Percentiles rank a stretch among this genome's conserved stretches.
Evolutionary conservation across 2,888 invertebrate species (phyloP).

Genomic region (Tanytarsus gracilentus): DNA sequence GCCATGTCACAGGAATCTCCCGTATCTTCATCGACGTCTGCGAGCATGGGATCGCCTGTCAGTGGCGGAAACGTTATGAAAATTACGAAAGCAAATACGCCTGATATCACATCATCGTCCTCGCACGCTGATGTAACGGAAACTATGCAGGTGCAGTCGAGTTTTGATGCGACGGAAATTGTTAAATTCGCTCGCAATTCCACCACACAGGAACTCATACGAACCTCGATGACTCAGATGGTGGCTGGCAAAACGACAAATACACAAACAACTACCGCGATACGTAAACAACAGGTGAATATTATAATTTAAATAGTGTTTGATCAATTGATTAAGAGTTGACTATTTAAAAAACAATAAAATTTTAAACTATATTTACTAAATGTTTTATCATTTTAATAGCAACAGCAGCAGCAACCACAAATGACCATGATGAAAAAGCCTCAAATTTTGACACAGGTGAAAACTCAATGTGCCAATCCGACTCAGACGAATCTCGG

Average conservation of each 20-base stretch:
- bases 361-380: too few species aligned
- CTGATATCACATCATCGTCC: slow-evolving; percentile 44
- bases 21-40: slow-evolving; percentile 51
- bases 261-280: slow-evolving; percentile 57
- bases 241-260: slow-evolving; percentile 67
- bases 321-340: too few species aligned
- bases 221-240: slow-evolving; percentile 74
- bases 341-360: too few species aligned
- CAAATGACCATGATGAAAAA: slow-evolving; percentile 37
- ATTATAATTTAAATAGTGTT: too few species aligned
- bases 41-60: too few species aligned
- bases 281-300: neutral
- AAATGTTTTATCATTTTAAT: slow-evolving; percentile 44
- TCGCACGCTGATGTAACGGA: slow-evolving; percentile 48
- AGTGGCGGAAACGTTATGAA: slow-evolving; percentile 34
- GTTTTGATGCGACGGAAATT: slow-evolving; percentile 63
- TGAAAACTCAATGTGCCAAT: too few species aligned
- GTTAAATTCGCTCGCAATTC: slow-evolving; percentile 55
- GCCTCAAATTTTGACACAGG: neutral
- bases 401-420: slow-evolving; percentile 42
- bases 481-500: neutral
- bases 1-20: slow-evolving; percentile 38
- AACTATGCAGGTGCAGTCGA: slow-evolving; percentile 71
- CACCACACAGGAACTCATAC: slow-evolving; percentile 59
- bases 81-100: slow-evolving; percentile 49